Evolutionary conservation across 2,797 vertebrate species (phyloP), one percentile per base, ranked within the genome.

Genomic region (Triplophysa yarkandensis): DNA sequence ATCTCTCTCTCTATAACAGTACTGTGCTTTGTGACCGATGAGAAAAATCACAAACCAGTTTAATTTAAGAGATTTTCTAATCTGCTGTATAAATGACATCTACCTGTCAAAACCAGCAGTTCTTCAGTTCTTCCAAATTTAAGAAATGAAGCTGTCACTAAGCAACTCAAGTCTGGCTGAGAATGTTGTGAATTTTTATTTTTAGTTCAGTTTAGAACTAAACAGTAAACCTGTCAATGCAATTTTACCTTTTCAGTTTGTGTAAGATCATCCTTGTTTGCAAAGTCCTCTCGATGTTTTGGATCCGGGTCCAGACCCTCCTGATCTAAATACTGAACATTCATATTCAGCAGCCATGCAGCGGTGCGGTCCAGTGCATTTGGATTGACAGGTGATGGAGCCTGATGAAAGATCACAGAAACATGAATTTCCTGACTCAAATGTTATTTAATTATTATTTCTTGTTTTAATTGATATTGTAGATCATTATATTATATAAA

Each of bases 271-370:
- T 95, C 94, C 87, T 93, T 94, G 92, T 85, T 92, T 89, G 92
- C 91, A 86, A 93, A 90, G 88, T 94, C 94, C 87, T 94, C 93
- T 88, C 93, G 93, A 84, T 93, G 91, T 81, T 93, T 92, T 84
- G 94, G 91, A 69, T 98, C 95, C 85, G 94, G 93, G 76, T 95
- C 94, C 85, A 91, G 90, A 41, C 94, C 93, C 86, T 97, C 97
- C 62, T 95, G 91, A 90, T 98, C 97, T 79, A 95, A 92, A 77
- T 96, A 96, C 82, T 96, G 95, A 46, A 94, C 91, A 80, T 98
- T 98, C 96, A 98, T 98, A 90, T 97, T 98, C 88, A 98, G 94
- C 85, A 98, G 93, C 97, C 97, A 98, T 84, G 96, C 97, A 10
- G 97, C 97, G 0, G 96, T 98, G 68, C 97, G 95, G 84, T 98